Evolutionary conservation across 2,113 vertebrate genomes (phyloP).

Genomic region (Pluvianellus socialis): DNA sequence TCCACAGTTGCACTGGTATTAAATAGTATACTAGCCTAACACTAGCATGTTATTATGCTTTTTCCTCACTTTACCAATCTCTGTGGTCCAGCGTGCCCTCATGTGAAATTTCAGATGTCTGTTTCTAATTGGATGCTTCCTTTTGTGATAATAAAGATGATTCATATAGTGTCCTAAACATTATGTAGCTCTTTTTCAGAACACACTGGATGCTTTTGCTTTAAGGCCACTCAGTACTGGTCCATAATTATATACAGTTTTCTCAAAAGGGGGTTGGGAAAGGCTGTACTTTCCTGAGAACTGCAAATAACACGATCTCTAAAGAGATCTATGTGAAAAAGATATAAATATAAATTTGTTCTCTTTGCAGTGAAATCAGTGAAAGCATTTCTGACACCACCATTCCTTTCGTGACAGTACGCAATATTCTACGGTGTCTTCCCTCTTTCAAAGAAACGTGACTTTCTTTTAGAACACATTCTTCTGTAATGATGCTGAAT

Average conservation of each 20-base stretch:
- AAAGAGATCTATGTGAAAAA: not conserved
- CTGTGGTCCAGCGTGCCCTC: not conserved
- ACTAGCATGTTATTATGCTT: not conserved
- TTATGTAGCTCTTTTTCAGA: not conserved
- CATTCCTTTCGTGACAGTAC: not conserved
- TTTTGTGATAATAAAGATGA: not conserved
- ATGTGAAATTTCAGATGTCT: not conserved
- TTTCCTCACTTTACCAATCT: not conserved
- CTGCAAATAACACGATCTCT: not conserved
- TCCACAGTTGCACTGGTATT: not conserved
- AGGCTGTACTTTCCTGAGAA: not conserved
- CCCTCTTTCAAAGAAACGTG: not conserved
- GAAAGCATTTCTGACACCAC: constrained; percentile 3
- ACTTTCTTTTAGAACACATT: not conserved
- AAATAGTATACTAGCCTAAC: not conserved
- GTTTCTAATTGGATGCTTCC: constrained; percentile 25
- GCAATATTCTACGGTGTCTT: not conserved
- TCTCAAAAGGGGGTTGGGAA: not conserved
- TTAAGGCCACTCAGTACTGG: not conserved
- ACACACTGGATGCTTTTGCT: not conserved
- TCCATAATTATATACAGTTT: not conserved
- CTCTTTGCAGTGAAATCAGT: not conserved
- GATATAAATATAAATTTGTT: not conserved
- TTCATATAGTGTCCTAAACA: not conserved
- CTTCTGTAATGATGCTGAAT: not conserved